Conservation (phyloP, 2,797 vertebrate species). For the Gallinago nigripennis region DNA sequence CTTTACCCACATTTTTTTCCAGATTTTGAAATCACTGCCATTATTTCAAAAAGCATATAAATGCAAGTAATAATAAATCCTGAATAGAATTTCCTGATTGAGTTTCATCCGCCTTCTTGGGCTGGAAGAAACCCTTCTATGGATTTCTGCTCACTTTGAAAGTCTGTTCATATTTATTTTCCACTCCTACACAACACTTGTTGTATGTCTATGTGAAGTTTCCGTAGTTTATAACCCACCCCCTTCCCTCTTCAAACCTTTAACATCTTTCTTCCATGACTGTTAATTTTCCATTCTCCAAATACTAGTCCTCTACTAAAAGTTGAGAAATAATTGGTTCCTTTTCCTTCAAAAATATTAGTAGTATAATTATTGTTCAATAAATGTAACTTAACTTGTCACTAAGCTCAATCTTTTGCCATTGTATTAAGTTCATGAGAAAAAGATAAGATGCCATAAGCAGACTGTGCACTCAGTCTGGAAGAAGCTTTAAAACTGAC, state of each 20-base stretch:
- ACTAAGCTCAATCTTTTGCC: not conserved
- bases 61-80: not conserved
- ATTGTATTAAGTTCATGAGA: not conserved
- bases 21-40: not conserved
- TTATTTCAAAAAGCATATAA: not conserved
- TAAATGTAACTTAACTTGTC: not conserved
- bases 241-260: not conserved
- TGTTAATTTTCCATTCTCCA: not conserved
- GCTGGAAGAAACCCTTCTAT: not conserved
- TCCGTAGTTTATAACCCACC: not conserved
- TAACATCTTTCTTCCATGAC: not conserved
- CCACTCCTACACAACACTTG: slow-evolving; percentile 10
- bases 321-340: not conserved
- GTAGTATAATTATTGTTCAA: not conserved
- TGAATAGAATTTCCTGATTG: not conserved
- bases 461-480: not conserved
- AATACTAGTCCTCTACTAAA: not conserved
- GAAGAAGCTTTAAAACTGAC: not conserved
- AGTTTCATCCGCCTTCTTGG: not conserved
- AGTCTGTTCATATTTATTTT: slow-evolving; percentile 25
- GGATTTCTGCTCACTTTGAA: not conserved
- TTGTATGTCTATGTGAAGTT: not conserved
- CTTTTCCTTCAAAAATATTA: not conserved
- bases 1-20: not conserved
- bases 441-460: not conserved